Conservation (phyloP, 2,888 invertebrate genomes). For the Patella caerulea region DNA sequence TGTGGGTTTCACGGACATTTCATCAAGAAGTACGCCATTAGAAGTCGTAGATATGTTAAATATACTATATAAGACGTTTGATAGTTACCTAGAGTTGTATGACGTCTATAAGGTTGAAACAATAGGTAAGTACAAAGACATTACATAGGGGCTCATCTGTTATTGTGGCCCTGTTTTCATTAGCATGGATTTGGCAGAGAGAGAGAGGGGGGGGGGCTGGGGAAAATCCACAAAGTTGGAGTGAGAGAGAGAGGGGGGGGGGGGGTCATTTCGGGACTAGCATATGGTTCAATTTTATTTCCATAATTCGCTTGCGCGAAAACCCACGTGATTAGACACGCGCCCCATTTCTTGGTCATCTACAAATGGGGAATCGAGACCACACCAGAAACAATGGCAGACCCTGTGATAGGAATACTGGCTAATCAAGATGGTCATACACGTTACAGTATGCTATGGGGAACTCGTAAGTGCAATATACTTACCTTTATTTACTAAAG, state of each 20-base stretch:
- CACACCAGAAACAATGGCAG: too few relatives aligned
- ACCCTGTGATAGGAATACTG: too few relatives aligned
- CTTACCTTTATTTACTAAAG: too few relatives aligned
- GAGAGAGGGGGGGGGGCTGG: not conserved
- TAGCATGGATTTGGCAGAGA: not conserved
- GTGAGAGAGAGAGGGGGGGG: not conserved
- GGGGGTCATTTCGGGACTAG: not conserved
- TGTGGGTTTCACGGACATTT: slow-evolving; percentile 50
- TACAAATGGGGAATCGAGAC: too few relatives aligned
- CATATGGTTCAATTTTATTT: too few relatives aligned
- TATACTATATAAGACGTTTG: slow-evolving; percentile 52
- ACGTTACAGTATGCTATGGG: too few relatives aligned
- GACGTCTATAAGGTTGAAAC: slow-evolving; percentile 63
- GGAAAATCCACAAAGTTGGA: too few relatives aligned
- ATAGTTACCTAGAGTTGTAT: slow-evolving; percentile 50
- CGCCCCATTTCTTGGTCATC: too few relatives aligned
- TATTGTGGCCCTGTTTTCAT: not conserved
- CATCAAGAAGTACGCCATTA: slow-evolving; percentile 52
- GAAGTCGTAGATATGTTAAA: slow-evolving; percentile 61
- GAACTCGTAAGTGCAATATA: too few relatives aligned
- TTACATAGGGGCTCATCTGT: not conserved
- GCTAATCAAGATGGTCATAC: too few relatives aligned
- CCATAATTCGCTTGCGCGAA: slow-evolving; percentile 2
- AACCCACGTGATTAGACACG: too few relatives aligned
- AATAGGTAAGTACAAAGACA: slow-evolving; percentile 48